Conservation (phyloP, 2,797 vertebrate genomes). For the Melanitta fusca region DNA sequence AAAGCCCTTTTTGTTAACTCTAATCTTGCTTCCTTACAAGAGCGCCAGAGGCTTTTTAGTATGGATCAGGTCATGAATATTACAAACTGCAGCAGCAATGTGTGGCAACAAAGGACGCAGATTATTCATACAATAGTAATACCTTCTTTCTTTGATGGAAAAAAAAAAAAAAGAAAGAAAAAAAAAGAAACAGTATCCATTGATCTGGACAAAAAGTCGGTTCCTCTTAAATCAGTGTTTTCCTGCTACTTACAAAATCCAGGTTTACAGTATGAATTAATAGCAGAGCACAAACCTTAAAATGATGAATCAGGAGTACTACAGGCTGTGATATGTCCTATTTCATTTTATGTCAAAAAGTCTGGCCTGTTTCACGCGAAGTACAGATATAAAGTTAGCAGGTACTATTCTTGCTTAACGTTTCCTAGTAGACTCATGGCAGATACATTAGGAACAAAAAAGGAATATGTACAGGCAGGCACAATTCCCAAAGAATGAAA, state of each 20-base stretch:
- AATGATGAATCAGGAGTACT: rapidly evolving
- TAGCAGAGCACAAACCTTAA: background rate
- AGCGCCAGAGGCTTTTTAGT: slow-evolving; percentile 22
- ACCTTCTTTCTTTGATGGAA: background rate
- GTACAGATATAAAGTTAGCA: background rate
- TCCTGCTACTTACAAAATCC: background rate
- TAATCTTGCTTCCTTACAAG: slow-evolving; percentile 20
- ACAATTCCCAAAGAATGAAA: background rate
- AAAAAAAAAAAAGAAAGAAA: background rate
- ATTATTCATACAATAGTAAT: background rate
- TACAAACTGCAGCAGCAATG: slow-evolving; percentile 9
- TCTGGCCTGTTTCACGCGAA: background rate
- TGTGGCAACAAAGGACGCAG: slow-evolving; percentile 6
- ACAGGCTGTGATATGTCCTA: background rate
- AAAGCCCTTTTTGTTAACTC: slow-evolving; percentile 50
- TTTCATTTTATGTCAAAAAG: background rate
- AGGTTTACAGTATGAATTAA: slow-evolving; percentile 3
- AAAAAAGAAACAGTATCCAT: background rate
- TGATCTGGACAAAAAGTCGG: background rate
- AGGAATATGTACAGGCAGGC: background rate
- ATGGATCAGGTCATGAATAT: slow-evolving; percentile 32
- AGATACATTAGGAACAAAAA: background rate
- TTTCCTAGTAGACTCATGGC: background rate
- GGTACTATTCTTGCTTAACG: background rate
- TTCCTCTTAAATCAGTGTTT: background rate